Evolutionary conservation across 1,140 invertebrate genomes (phyloP).

Genomic region (Drosophila biarmipes): DNA sequence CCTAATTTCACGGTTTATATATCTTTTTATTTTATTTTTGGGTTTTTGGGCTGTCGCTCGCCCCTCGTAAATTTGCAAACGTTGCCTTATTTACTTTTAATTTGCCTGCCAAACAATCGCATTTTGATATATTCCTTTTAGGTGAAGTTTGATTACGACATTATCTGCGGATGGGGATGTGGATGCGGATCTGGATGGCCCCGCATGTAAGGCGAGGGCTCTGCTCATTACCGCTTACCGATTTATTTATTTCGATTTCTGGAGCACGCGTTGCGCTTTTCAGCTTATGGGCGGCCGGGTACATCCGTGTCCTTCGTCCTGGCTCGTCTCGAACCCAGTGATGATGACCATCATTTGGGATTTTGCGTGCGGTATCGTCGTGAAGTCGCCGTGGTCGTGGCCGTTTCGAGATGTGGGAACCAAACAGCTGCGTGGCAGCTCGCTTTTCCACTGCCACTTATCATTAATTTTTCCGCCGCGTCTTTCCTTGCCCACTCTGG

Average conservation of each 20-base stretch:
- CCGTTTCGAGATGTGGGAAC: constrained; percentile 56
- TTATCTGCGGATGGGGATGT: constrained; percentile 9
- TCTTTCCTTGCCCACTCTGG: constrained; percentile 66
- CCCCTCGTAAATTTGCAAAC: constrained; percentile 23
- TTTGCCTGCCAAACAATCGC: constrained; percentile 70
- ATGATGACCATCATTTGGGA: constrained; percentile 64
- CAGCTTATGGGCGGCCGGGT: constrained; percentile 47
- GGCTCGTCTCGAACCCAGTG: constrained; percentile 4
- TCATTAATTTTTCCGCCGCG: constrained; percentile 81
- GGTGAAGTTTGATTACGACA: constrained; percentile 56
- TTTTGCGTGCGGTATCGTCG: constrained; percentile 59
- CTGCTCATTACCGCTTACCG: constrained; percentile 52
- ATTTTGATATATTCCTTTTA: constrained; percentile 50
- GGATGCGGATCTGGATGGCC: background rate
- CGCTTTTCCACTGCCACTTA: constrained; percentile 63
- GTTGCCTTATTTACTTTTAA: constrained; percentile 80
- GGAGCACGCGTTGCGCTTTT: constrained; percentile 51
- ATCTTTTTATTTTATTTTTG: constrained; percentile 51
- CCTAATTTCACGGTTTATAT: constrained; percentile 74
- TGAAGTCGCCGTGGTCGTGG: constrained; percentile 67
- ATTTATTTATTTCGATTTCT: constrained; percentile 70
- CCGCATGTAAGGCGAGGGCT: constrained; percentile 17
- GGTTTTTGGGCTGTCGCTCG: background rate
- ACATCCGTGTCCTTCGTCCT: constrained; percentile 6
- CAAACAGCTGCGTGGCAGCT: constrained; percentile 50